Percentiles rank a stretch among this genome's conserved stretches.
These are phyloP conservation scores for Pemphigus obesinymphae DNA, from an alignment of 1,140 invertebrate genomes.

Conservation along the genomic window DNA sequence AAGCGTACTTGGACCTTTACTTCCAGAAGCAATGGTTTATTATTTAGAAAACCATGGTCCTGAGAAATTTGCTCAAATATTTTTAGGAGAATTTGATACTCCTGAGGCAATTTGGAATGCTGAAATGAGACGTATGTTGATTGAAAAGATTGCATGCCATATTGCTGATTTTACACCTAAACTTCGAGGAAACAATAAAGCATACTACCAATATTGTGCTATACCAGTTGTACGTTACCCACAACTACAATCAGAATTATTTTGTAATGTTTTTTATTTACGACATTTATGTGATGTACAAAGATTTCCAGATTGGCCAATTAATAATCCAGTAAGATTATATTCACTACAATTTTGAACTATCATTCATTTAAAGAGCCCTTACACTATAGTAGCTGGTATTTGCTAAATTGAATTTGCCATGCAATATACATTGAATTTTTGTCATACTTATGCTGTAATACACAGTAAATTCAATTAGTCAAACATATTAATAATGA, in stretches of 20 bases:
- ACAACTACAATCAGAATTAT: constrained; percentile 91
- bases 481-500: too few species aligned
- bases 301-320: constrained; percentile 95
- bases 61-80: constrained; percentile 98
- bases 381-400: background rate
- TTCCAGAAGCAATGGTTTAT: constrained; percentile 99
- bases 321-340: constrained; percentile 79
- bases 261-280: constrained; percentile 98
- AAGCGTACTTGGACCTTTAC: constrained; percentile 82
- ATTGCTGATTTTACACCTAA: constrained; percentile 95
- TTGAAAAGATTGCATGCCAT: constrained; percentile 93
- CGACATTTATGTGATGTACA: constrained; percentile 88
- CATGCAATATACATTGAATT: too few species aligned
- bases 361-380: background rate
- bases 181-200: constrained; percentile 86
- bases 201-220: constrained; percentile 93
- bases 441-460: too few species aligned
- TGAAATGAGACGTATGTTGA: constrained; percentile 88
- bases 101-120: constrained; percentile 96
- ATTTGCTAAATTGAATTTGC: too few species aligned
- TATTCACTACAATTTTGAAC: background rate
- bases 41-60: constrained; percentile 97
- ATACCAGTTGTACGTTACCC: constrained; percentile 94
- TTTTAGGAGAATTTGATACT: constrained; percentile 97
- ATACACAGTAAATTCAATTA: too few species aligned